Percentiles rank a stretch among this genome's conserved stretches.
These are phyloP conservation scores for Ferrisia virgata DNA, from an alignment of 2,888 invertebrate species.

Conservation along the genomic window DNA sequence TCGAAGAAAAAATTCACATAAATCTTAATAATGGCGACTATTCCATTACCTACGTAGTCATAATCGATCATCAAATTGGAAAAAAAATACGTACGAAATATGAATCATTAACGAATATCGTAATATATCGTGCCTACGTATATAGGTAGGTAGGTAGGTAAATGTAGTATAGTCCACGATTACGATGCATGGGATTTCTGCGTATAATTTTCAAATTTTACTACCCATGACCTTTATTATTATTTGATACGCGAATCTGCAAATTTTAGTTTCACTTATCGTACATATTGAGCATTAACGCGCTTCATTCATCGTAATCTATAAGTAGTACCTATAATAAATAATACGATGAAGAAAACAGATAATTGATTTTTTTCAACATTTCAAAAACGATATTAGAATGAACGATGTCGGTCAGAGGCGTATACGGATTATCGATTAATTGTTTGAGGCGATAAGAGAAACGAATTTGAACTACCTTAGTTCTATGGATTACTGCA, in stretches of 20 bases:
- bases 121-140: background rate
- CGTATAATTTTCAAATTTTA: background rate
- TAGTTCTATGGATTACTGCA: slow-evolving; percentile 3
- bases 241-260: background rate
- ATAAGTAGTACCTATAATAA: background rate
- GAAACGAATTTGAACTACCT: slow-evolving; percentile 3
- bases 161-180: background rate
- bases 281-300: background rate
- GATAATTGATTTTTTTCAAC: background rate
- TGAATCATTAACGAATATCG: background rate
- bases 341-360: background rate
- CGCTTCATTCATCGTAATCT: background rate
- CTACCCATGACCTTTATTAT: background rate
- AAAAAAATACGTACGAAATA: background rate
- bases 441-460: slow-evolving; percentile 15
- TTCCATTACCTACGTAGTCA: background rate
- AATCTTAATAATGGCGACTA: background rate
- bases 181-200: background rate
- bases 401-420: background rate
- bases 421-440: slow-evolving; percentile 21
- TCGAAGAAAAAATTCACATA: slow-evolving; percentile 19
- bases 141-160: background rate
- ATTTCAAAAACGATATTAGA: background rate
- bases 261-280: background rate
- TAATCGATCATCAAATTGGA: background rate